Base-by-base conservation (phyloP, 1,140 invertebrate genomes). In the Ridgeia piscesae region DNA sequence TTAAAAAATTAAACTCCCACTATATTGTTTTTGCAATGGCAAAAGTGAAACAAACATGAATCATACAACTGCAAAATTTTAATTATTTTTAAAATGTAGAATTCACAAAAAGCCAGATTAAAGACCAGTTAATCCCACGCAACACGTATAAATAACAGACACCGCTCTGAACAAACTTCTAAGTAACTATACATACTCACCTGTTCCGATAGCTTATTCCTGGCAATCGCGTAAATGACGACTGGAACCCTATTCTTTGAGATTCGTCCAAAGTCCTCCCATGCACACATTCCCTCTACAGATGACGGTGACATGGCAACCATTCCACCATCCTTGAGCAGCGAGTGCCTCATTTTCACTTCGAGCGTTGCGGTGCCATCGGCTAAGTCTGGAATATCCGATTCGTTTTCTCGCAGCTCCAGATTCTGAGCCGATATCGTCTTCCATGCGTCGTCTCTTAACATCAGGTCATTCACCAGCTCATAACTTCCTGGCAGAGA, bases 401-500 rank as follows among this genome's bases (percentile, higher is more conserved):
- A 89, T 88, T 94, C 92, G n/a, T 97, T 96, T 48, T 95, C 96
- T 33, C 96, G 96, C 48, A 97, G 96, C 90, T 97, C 95, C 35
- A 98, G 95, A 94, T 98, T 97, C 95, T 97, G 96, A 50, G 96
- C 95, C 0, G 97, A 97, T 89, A 98, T 96, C 33, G 96, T 96
- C 34, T 95, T 96, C 97, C 97, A 97, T 50, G 96, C 95, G 27
- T 77, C 77, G 31, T 96, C 96, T 93, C 35, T n/a, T n/a, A 35
- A 14, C 31, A 97, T 96, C 33, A 97, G 94, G 94, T 96, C 96
- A 93, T 98, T 97, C 0, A 98, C 97, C 77, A 98, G 97, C 95
- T 98, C 97, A 94, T 97, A 98, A 94, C 98, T 97, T 93, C 97
- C 96, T 35, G 97, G 97, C 33, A 98, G 96, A 0, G 97, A 97